Evolutionary conservation across 1,140 invertebrate genomes (phyloP), one percentile per base, ranked within the genome.

Genomic region (Drosophila grimshawi): DNA sequence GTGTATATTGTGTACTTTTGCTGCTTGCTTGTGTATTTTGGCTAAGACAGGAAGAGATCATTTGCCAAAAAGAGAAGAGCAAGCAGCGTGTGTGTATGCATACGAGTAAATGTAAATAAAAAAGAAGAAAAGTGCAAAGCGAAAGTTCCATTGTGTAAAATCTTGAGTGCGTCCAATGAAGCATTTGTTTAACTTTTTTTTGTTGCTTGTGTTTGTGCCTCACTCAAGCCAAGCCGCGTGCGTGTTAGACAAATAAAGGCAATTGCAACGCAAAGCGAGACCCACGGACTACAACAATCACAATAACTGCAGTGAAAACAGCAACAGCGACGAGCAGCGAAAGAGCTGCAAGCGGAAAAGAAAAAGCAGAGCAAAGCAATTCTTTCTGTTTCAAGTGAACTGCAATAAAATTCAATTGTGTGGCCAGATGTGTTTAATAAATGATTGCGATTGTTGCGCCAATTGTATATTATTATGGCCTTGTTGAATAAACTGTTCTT

Each of bases 401-500:
- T 76, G 57, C 68, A 67, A 77, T 78, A 70, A 72, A 68, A 68
- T 74, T 59, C 48, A 62, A 48, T 65, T 64, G 52, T 66, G 49
- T 86, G 75, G 68, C 85, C 85, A 90, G 86, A 89, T 89, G 85
- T 85, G 85, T 86, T 90, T 89, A 74, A 81, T 89, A 85, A 89
- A 89, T 90, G 86, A 80, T 90, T 78, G 68, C 76, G 83, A 80
- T 89, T 85, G 74, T 61, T 85, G 74, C 61, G 83, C 85, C 68
- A 76, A 67, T 62, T 81, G 78, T 90, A 73, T 85, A 62, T 83
- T 89, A 89, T 89, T 92, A 92, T 92, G 91, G 91, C 91, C 79
- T 76, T 92, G 77, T 85, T 92, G 85, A 92, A 92, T 76, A 92
- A 92, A 90, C 91, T 92, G 61, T 92, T 92, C 75, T 92, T 92